Conservation (phyloP, 1,140 invertebrate species). For the Drosophila subpulchrella region DNA sequence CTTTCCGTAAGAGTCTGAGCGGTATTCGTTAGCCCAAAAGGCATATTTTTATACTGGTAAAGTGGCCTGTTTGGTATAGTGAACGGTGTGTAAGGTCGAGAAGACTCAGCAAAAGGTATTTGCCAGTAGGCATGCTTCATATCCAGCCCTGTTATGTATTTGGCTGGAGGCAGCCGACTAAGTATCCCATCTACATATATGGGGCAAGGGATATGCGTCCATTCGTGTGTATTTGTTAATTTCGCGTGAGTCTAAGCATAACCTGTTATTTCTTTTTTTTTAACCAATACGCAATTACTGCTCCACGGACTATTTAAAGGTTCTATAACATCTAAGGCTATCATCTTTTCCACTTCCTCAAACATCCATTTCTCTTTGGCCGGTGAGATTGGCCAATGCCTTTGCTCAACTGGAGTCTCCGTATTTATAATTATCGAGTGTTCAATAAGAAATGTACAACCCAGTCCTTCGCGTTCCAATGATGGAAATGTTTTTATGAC, state of each 20-base stretch:
- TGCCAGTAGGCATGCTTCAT: slow-evolving; percentile 66
- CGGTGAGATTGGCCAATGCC: slow-evolving; percentile 32
- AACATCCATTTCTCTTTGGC: slow-evolving; percentile 26
- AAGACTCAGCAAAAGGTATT: slow-evolving; percentile 7
- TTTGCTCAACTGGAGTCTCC: slow-evolving; percentile 26
- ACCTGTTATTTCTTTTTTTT: slow-evolving; percentile 27
- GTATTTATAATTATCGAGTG: slow-evolving; percentile 20
- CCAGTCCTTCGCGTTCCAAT: slow-evolving; percentile 16
- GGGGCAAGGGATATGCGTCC: slow-evolving; percentile 43
- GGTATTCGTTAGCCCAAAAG: slow-evolving; percentile 21
- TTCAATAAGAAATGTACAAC: slow-evolving; percentile 15
- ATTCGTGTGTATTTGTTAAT: slow-evolving; percentile 34
- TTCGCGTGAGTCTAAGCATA: slow-evolving; percentile 43
- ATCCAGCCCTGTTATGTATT: slow-evolving; percentile 56
- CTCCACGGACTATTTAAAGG: slow-evolving; percentile 25
- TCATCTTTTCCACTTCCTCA: slow-evolving; percentile 30
- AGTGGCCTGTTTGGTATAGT: slow-evolving; percentile 18
- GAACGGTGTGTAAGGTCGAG: slow-evolving; percentile 8
- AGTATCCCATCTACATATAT: slow-evolving; percentile 41
- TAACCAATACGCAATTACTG: slow-evolving; percentile 32
- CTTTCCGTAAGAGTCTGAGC: slow-evolving; percentile 13
- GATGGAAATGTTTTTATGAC: slow-evolving; percentile 14
- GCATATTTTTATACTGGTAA: slow-evolving; percentile 21
- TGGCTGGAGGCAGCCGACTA: slow-evolving; percentile 42
- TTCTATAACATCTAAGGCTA: slow-evolving; percentile 24